Evolutionary conservation across 2,113 vertebrate species (phyloP), one percentile per base, ranked within the genome.

Genomic region (Epinephelus lanceolatus): DNA sequence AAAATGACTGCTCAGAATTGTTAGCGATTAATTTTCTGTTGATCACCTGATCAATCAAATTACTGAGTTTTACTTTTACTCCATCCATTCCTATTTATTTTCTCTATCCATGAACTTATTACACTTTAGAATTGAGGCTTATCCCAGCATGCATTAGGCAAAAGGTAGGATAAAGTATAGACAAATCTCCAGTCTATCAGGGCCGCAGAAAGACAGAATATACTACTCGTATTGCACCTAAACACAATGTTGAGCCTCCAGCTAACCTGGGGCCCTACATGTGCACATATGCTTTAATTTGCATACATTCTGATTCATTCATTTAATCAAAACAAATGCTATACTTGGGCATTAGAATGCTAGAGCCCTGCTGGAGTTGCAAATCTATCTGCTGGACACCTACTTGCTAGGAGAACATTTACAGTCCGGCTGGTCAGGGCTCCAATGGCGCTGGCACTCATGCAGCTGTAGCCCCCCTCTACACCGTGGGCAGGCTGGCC

Each of bases 381-480:
- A 67, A 5, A 49, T 70, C 2, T 17, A 18, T 37, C 23, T 68
- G 30, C 51, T 60, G 25, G 30, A 79, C 68, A 97, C 98, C 95
- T 94, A 99, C 98, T 96, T 94, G 97, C 95, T 37, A 96, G 91
- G 66, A 95, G 96, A 87, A 99, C 94, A 70, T 93, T 90, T 8
- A 97, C 94, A 0, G 94, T 96, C 82, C 98, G 97, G 92, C 98
- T 99, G 90, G 95, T 97, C 87, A 99, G 92, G 3, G 94, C 95
- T 84, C 98, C 98, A 0, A 96, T 92, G 3, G 97, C 93, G 66
- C 96, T 94, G 25, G 94, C 94, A 30, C 94, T 96, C 84, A 97
- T 81, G 0, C 98, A 99, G 94, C 97, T 97, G 89, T 98, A 99
- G 80, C 93, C 96, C 27, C 97, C 97, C 86, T 97, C 97, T 60